Percentiles rank a stretch among this genome's conserved stretches.
These are phyloP conservation scores for Pseudomyrmex flavicornis DNA, from an alignment of 1,140 invertebrate species.

Conservation along the genomic window DNA sequence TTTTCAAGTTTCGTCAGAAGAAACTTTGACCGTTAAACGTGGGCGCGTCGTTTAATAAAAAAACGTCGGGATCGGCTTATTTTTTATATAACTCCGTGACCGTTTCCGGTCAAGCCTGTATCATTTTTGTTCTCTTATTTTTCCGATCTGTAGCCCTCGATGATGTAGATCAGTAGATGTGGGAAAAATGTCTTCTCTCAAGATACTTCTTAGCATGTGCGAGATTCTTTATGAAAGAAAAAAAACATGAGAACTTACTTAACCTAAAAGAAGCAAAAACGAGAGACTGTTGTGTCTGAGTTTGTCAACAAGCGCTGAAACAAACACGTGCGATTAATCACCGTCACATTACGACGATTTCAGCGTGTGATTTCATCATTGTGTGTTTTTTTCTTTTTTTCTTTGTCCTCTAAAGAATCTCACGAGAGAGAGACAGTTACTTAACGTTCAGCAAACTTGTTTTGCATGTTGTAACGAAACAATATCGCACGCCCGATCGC, in stretches of 20 bases:
- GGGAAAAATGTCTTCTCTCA: constrained; percentile 66
- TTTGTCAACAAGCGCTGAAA: constrained; percentile 22
- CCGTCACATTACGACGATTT: background rate
- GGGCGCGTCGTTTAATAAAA: constrained; percentile 48
- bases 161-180: constrained; percentile 73
- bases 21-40: background rate
- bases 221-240: constrained; percentile 59
- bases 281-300: constrained; percentile 15
- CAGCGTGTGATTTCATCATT: background rate
- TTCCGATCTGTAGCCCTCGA: constrained; percentile 31
- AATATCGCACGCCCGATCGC: background rate
- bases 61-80: constrained; percentile 61
- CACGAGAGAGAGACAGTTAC: too few relatives aligned
- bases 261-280: constrained; percentile 50
- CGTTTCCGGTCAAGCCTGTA: background rate
- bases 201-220: constrained; percentile 58
- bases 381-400: background rate
- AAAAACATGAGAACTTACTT: constrained; percentile 39
- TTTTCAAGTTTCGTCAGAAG: background rate
- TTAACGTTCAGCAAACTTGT: too few relatives aligned
- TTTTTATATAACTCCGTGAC: constrained; percentile 50
- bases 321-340: constrained; percentile 31
- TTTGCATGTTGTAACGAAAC: too few relatives aligned
- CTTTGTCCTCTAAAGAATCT: background rate
- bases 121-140: constrained; percentile 54